phyloP scores from a whole-genome alignment of 2,113 vertebrate genomes.

The Corythaixoides concolor region DNA sequence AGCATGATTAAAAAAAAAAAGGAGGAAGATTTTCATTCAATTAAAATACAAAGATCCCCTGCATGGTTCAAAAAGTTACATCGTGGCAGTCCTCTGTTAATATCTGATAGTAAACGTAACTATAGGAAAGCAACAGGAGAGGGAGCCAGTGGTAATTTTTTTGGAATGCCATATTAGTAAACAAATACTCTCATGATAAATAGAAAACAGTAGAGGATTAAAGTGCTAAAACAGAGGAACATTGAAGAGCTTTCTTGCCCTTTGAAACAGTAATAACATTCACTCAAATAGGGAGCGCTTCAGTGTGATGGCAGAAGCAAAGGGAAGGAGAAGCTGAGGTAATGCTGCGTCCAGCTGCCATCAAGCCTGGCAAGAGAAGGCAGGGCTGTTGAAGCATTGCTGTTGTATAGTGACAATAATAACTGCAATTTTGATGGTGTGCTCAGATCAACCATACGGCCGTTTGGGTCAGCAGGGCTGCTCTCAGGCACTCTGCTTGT shows the following conservation, averaged over 20 bases:
- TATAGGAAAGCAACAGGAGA: neutral
- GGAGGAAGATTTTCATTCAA: neutral
- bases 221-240: neutral
- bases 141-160: neutral
- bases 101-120: neutral
- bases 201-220: neutral
- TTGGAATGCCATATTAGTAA: neutral
- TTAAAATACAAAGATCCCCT: neutral
- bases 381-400: neutral
- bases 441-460: rapidly evolving
- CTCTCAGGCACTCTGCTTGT: rapidly evolving
- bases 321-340: neutral
- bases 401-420: neutral
- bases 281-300: neutral
- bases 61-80: neutral
- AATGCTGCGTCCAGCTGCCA: neutral
- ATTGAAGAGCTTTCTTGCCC: neutral
- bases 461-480: neutral
- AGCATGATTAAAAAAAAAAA: neutral
- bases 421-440: neutral
- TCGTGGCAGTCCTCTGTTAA: neutral
- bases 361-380: neutral
- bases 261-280: neutral
- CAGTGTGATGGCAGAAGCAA: neutral
- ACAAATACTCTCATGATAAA: neutral